phyloP scores from a whole-genome alignment of 2,888 invertebrate species.

The Eurytoma adleriae region DNA sequence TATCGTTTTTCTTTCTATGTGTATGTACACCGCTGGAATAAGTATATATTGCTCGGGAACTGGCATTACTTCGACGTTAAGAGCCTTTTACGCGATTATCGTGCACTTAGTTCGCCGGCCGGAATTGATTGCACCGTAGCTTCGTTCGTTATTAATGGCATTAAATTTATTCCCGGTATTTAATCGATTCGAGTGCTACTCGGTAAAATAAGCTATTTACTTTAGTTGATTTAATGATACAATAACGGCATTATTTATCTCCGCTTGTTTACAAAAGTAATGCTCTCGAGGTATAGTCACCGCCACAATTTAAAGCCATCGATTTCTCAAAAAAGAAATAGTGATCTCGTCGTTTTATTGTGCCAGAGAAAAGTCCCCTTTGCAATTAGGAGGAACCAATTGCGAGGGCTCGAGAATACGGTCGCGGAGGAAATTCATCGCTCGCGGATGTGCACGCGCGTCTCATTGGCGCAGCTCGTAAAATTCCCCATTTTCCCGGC shows the following conservation, averaged over 20 bases:
- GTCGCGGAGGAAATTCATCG: conserved; percentile 24
- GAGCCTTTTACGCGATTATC: conserved; percentile 47
- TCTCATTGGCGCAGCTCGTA: conserved; percentile 44
- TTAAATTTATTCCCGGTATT: conserved; percentile 11
- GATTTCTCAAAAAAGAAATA: no score
- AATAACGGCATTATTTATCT: no score
- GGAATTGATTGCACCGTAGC: conserved; percentile 20
- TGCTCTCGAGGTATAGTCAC: no score
- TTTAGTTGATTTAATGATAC: no score
- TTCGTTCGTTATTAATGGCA: conserved; percentile 28
- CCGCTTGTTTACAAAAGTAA: no score
- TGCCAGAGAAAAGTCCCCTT: background rate
- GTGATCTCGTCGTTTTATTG: no score
- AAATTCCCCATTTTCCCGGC: conserved; percentile 41
- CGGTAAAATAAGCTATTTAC: no score
- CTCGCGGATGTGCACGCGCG: background rate
- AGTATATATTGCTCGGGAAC: background rate
- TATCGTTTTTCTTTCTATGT: background rate
- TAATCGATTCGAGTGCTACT: background rate
- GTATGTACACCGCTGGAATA: background rate
- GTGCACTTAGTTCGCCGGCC: conserved; percentile 28
- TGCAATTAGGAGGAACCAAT: conserved; percentile 28
- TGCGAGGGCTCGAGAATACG: background rate
- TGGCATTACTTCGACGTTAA: conserved; percentile 23
- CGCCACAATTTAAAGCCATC: no score